Evolutionary conservation across 1,140 invertebrate genomes (phyloP), one percentile per base, ranked within the genome.

Genomic region (Drosophila lowei): DNA sequence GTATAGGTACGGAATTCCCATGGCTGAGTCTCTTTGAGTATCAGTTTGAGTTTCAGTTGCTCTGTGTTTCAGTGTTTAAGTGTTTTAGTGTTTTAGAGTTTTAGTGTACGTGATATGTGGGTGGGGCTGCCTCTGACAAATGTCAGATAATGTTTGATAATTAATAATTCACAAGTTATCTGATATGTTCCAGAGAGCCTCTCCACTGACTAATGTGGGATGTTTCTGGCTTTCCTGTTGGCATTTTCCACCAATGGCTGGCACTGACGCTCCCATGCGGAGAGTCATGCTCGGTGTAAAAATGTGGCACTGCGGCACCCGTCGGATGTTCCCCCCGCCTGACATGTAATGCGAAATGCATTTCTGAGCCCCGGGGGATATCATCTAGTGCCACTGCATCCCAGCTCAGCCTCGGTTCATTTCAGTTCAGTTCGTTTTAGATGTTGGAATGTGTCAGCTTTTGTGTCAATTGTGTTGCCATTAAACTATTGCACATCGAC

Each of bases 381-480:
- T 63, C 50, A 49, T 30, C 63, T 56, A 68, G 67, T 68, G 63
- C 63, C 38, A 38, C 9, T 3, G 3, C 52, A 58, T 71, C 47
- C 42, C 41, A 60, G 11, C 57, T 34, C 46, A 44, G 43, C 57
- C 63, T 56, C 67, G 52, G n/a, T 50, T 42, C 50, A 49, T 34
- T 49, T 72, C 70, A 43, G 52, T 61, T 72, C 49, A 72, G 41
- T 41, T 49, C 52, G 21, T 42, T 58, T 72, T 28, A 44, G 59
- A 54, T 59, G 54, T 46, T 49, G 46, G 61, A 85, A 77, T 86
- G 62, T 86, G 80, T 64, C 72, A 67, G 70, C 73, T 80, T 76
- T 66, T 23, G 66, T 73, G 68, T 71, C 77, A 81, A 85, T 86
- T 80, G 64, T 81, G 66, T 71, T 73, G 53, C 77, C 77, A 85